Evolutionary conservation across 2,797 vertebrate genomes (phyloP), one percentile per base, ranked within the genome.

Genomic region (Falco cherrug): DNA sequence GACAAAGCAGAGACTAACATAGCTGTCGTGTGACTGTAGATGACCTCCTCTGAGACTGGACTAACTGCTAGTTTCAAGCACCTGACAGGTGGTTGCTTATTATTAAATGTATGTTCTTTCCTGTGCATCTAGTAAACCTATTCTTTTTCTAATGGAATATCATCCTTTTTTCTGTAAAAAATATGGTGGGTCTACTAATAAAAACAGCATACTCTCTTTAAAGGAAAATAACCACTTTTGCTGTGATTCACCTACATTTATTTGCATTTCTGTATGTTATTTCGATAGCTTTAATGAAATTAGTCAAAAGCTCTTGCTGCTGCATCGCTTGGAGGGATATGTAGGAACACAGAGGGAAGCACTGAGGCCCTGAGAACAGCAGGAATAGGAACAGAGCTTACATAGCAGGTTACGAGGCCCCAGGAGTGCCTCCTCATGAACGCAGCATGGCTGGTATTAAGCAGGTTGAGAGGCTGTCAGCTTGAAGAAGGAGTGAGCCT

Each of bases 401-500:
- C 73, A 78, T 43, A 92, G 82, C 74, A 84, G 90, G 90, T 79
- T 95, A 90, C 86, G 83, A 74, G 74, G 80, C 60, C 91, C 84
- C 93, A 71, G 68, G 94, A 97, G 86, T 43, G 37, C 24, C 67
- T 94, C 51, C 70, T 87, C 45, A 43, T 78, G 86, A 96, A 53
- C 10, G 22, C 83, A 83, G 56, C 75, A 57, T 70, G 74, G 45
- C 37, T 92, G 88, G 77, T 57, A 71, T 87, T 84, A 67, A 77
- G 93, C 67, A 87, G 74, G 93, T 90, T 93, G 90, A 94, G 75
- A 74, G 53, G 77, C 86, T 94, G 86, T 92, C 95, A 93, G 86
- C 74, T 57, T 61, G 75, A 97, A 92, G 89, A 79, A 90, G 59
- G 78, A 94, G 60, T 4, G 86, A 94, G 88, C 91, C 94, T n/a